Conservation (phyloP, 2,888 invertebrate genomes). For the Caenorhabditis sp. region DNA sequence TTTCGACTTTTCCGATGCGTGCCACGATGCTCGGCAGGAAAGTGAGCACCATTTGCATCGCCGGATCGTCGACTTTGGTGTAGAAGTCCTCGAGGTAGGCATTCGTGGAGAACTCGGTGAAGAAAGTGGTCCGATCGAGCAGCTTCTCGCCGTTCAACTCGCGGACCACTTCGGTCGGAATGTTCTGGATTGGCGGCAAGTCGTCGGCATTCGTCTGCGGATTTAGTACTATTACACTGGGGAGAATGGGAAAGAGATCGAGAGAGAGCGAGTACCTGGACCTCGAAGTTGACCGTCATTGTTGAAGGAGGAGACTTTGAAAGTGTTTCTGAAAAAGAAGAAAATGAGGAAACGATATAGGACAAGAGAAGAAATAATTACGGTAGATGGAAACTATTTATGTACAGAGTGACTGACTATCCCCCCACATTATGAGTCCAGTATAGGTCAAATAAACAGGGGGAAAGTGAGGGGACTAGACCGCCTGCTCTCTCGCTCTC, state of each 20-base stretch:
- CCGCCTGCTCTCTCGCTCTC: no score
- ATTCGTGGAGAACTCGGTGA: slow-evolving; percentile 70
- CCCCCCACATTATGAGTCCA: no score
- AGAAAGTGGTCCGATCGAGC: slow-evolving; percentile 69
- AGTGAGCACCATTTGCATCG: slow-evolving; percentile 78
- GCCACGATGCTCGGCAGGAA: slow-evolving; percentile 75
- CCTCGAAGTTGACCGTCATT: slow-evolving; percentile 41
- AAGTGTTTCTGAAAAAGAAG: slow-evolving; percentile 36
- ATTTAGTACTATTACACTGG: slow-evolving; percentile 33
- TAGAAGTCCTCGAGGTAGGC: slow-evolving; percentile 77
- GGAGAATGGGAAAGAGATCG: not conserved
- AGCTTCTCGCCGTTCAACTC: slow-evolving; percentile 57
- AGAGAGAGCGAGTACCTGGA: not conserved
- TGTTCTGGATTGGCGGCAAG: slow-evolving; percentile 17
- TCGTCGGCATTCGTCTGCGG: slow-evolving; percentile 19
- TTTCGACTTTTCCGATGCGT: slow-evolving; percentile 62
- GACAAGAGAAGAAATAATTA: no score
- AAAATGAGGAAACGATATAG: no score
- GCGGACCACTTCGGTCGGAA: slow-evolving; percentile 55
- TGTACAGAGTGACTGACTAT: no score
- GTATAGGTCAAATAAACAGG: no score
- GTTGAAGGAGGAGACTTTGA: slow-evolving; percentile 18
- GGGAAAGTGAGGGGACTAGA: no score
- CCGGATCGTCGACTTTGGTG: slow-evolving; percentile 74
- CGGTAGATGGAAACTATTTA: no score